Conservation (phyloP, 1,140 invertebrate species). For the Saccostrea echinata region DNA sequence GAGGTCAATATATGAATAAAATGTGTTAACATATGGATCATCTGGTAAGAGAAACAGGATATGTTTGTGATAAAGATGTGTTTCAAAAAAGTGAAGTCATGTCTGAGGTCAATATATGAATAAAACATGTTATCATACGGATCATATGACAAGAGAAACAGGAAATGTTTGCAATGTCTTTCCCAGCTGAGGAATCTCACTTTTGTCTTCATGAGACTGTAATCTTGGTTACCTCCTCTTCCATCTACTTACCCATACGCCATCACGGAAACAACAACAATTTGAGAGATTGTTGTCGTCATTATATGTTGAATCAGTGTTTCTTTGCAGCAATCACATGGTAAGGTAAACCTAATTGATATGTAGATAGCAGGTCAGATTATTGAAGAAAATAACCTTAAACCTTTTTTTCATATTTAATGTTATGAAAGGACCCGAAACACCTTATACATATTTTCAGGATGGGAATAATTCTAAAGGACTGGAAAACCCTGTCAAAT, state of each 20-base stretch:
- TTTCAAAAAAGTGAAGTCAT: neutral
- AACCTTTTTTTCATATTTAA: slow-evolving; percentile 19
- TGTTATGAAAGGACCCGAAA: neutral
- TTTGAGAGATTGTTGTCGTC: slow-evolving; percentile 17
- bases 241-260: slow-evolving; percentile 16
- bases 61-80: too few species aligned
- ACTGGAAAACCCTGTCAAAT: neutral
- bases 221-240: slow-evolving; percentile 28
- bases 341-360: slow-evolving; percentile 54
- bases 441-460: neutral
- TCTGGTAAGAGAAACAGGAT: neutral
- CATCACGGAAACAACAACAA: slow-evolving; percentile 32
- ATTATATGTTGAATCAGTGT: slow-evolving; percentile 35
- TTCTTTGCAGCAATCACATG: slow-evolving; percentile 39
- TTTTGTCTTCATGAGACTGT: neutral
- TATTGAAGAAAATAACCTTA: slow-evolving; percentile 52
- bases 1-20: neutral
- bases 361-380: slow-evolving; percentile 57
- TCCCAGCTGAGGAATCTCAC: neutral
- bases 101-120: neutral
- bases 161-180: neutral
- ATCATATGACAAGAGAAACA: neutral
- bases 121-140: neutral
- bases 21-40: neutral
- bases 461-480: neutral